Percentiles rank a stretch among this genome's conserved stretches.
phyloP scores from a whole-genome alignment of 2,113 vertebrate genomes.

The Megaleporinus macrocephalus region DNA sequence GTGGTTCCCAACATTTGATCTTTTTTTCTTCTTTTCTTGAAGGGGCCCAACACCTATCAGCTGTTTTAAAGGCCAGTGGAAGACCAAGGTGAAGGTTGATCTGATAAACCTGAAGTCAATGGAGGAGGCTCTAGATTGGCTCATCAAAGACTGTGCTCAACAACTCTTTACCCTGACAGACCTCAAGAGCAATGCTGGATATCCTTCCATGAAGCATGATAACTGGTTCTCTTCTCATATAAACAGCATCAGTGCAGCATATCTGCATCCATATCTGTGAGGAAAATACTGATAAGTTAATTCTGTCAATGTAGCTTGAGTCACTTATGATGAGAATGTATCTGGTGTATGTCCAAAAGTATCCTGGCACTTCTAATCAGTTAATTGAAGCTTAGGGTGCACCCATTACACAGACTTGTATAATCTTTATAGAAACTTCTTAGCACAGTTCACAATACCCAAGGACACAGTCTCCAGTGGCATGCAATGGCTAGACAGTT shows the following conservation, averaged over 20 bases:
- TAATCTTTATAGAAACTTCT: no score
- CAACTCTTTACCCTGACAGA: slow-evolving; percentile 88
- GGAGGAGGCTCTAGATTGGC: slow-evolving; percentile 88
- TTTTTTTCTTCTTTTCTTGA: slow-evolving; percentile 44
- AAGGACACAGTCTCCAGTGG: no score
- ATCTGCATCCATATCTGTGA: not conserved
- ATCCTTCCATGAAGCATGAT: slow-evolving; percentile 78
- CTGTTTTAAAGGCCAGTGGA: slow-evolving; percentile 55
- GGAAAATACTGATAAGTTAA: no score
- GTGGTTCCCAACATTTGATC: not conserved
- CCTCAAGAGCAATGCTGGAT: slow-evolving; percentile 83
- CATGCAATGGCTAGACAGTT: no score
- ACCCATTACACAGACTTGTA: no score
- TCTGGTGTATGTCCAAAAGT: no score
- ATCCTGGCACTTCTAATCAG: no score
- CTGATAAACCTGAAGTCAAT: slow-evolving; percentile 82
- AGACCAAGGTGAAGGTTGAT: slow-evolving; percentile 77
- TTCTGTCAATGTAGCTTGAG: no score
- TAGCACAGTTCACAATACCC: no score
- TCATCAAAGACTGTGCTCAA: slow-evolving; percentile 88
- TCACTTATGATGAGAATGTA: no score
- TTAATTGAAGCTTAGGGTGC: no score
- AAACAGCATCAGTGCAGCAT: not conserved
- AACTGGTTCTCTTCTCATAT: not conserved
- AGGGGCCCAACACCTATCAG: slow-evolving; percentile 78